Conservation (phyloP, 2,888 invertebrate genomes). For the Phengaris alcon region DNA sequence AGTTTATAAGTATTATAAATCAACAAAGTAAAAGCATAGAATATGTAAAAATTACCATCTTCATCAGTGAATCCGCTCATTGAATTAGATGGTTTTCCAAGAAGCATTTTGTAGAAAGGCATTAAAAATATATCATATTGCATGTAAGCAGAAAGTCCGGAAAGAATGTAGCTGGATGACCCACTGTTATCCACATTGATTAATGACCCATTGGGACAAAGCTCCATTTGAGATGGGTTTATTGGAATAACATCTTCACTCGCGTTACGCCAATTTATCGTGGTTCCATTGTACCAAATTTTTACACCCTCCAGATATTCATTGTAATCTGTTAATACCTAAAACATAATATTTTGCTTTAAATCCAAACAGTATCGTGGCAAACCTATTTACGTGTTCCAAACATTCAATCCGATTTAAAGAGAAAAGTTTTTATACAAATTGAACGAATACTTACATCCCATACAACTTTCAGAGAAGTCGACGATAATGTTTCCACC, state of each 20-base stretch:
- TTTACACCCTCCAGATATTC: slow-evolving; percentile 84
- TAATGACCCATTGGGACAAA: slow-evolving; percentile 81
- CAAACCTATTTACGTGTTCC: slow-evolving; percentile 19
- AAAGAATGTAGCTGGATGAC: slow-evolving; percentile 85
- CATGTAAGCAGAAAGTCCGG: slow-evolving; percentile 89
- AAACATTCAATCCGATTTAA: slow-evolving; percentile 33
- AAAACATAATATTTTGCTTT: slow-evolving; percentile 40
- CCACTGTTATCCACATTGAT: slow-evolving; percentile 84
- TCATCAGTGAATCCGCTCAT: slow-evolving; percentile 91
- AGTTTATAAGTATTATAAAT: no score
- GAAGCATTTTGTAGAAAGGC: slow-evolving; percentile 91
- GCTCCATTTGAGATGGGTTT: slow-evolving; percentile 54
- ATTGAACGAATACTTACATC: slow-evolving; percentile 78
- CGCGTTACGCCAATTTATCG: slow-evolving; percentile 69
- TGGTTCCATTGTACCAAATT: slow-evolving; percentile 78
- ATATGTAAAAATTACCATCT: slow-evolving; percentile 79
- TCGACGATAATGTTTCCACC: slow-evolving; percentile 84
- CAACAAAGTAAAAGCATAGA: no score
- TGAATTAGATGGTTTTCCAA: slow-evolving; percentile 96
- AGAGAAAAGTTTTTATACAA: slow-evolving; percentile 18
- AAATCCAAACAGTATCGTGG: background rate
- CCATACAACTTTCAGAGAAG: slow-evolving; percentile 89
- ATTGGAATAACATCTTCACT: slow-evolving; percentile 56
- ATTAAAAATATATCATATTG: slow-evolving; percentile 95
- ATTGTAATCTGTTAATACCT: slow-evolving; percentile 76